Percentiles rank a stretch among this genome's conserved stretches.
These are phyloP conservation scores for Ganaspis brasiliensis DNA, from an alignment of 2,888 invertebrate species.

Conservation along the genomic window DNA sequence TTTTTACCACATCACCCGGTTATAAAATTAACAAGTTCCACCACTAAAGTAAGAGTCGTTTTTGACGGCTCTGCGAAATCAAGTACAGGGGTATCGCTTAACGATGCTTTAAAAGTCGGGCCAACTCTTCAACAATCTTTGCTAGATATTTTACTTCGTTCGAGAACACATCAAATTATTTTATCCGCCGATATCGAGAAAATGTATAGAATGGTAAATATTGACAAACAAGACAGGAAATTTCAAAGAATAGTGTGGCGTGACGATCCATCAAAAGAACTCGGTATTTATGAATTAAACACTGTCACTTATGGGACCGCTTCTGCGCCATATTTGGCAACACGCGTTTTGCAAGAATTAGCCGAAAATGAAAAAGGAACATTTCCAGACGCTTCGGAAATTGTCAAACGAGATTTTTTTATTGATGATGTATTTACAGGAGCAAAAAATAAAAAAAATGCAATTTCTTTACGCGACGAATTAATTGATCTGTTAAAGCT, in stretches of 20 bases:
- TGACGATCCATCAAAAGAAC: not conserved
- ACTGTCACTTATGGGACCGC: too few relatives aligned
- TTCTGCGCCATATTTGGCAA: conserved; percentile 41
- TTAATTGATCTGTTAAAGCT: conserved; percentile 7
- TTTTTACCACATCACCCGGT: conserved; percentile 44
- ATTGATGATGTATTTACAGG: conserved; percentile 40
- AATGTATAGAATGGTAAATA: conserved; percentile 34
- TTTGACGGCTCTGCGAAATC: conserved; percentile 20
- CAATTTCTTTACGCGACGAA: conserved; percentile 3
- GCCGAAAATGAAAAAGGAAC: conserved; percentile 24
- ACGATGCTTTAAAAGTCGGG: conserved; percentile 27
- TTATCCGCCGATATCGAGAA: conserved; percentile 41
- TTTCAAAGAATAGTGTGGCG: conserved; percentile 55
- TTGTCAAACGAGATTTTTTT: conserved; percentile 23
- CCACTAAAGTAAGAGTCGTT: conserved; percentile 28
- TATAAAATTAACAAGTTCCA: conserved; percentile 18
- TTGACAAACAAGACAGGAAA: not conserved
- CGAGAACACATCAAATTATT: conserved; percentile 11
- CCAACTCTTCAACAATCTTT: conserved; percentile 17
- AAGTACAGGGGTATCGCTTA: conserved; percentile 20
- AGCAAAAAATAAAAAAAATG: conserved; percentile 9
- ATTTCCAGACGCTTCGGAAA: not conserved
- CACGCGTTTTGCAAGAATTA: conserved; percentile 13
- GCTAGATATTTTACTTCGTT: conserved; percentile 12
- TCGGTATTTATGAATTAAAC: too few relatives aligned